Conservation (phyloP, 1,140 invertebrate genomes). For the Drosophila bifasciata region DNA sequence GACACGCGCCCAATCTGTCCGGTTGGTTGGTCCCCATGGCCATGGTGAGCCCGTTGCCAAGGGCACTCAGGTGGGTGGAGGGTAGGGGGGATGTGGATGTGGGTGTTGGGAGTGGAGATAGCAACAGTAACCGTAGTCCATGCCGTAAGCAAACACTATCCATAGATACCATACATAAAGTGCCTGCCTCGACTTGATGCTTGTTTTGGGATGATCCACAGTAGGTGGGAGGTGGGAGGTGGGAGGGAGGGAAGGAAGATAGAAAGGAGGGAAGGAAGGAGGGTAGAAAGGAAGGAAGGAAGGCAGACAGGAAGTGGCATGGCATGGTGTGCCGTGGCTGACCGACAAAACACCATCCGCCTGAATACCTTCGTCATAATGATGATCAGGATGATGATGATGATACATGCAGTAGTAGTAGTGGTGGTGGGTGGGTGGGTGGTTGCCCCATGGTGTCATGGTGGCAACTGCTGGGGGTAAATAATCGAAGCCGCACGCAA, state of each 20-base stretch:
- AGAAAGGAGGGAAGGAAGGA: slow-evolving; percentile 12
- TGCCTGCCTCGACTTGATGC: slow-evolving; percentile 1
- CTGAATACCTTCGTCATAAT: too few relatives aligned
- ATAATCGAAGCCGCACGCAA: slow-evolving; percentile 45
- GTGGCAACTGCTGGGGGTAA: slow-evolving; percentile 2
- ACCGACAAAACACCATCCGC: slow-evolving; percentile 5
- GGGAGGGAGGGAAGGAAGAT: background rate
- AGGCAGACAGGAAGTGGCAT: too few relatives aligned
- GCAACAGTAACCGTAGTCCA: background rate
- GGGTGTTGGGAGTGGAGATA: too few relatives aligned
- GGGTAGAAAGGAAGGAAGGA: background rate
- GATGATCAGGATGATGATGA: slow-evolving; percentile 1
- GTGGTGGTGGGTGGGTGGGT: too few relatives aligned
- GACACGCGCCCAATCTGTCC: slow-evolving; percentile 45
- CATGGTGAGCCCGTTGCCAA: slow-evolving; percentile 1
- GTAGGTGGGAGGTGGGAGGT: background rate
- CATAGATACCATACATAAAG: slow-evolving; percentile 15
- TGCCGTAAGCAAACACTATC: slow-evolving; percentile 38
- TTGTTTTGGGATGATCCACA: slow-evolving; percentile 18
- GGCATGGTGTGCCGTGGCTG: too few relatives aligned
- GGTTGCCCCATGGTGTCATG: slow-evolving; percentile 6
- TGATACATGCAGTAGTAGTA: background rate
- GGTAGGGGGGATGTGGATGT: too few relatives aligned
- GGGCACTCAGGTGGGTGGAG: background rate
- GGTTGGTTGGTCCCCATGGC: background rate